Evolutionary conservation across 1,140 invertebrate genomes (phyloP), one percentile per base, ranked within the genome.

Genomic region (Thaumetopoea pityocampa): DNA sequence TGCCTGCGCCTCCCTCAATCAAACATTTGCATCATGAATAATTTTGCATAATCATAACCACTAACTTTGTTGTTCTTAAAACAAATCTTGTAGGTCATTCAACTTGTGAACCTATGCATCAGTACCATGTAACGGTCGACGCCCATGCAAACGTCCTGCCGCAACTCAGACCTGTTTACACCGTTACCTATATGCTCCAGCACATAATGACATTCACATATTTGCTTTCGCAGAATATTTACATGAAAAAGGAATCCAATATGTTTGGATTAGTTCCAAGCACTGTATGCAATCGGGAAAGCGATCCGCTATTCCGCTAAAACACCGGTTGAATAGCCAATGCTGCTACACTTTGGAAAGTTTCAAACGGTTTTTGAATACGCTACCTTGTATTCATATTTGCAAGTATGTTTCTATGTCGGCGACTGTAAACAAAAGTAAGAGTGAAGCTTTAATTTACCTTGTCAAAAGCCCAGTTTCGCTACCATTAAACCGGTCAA

Each of bases 401-500:
- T n/a, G n/a, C n/a, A 22, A 19, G 4, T 7, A 6, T 0, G 5
- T 4, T 20, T 15, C 8, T 5, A 14, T 12, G 19, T 15, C 18
- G 9, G 29, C 11, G 12, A 29, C 10, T 42, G 15, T 9, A 24
- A 28, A 29, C 27, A 45, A 46, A 51, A 51, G 49, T 46, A 51
- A 51, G 15, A 51, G 49, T 46, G 17, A 36, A 16, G 11, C 2
- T 6, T 20, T 33, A 26, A 34, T 37, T 52, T 28, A 35, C 44
- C 44, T 53, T 44, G 44, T 30, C 38, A 23, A 10, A 30, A 36
- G 19, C 36, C 49, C 22, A 34, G 16, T 34, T 43, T 40, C 9
- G 9, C 12, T 38, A 7, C 10, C 6, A 41, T 49, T 35, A 49
- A 27, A 30, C 42, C 43, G 53, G 41, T 68, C 54, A 56, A 56